A percentile compares a stretch with the other conserved stretches of the same genome.
Evolutionary conservation across 2,797 vertebrate species (phyloP).

Genomic region (Pipistrellus pipistrellus): DNA sequence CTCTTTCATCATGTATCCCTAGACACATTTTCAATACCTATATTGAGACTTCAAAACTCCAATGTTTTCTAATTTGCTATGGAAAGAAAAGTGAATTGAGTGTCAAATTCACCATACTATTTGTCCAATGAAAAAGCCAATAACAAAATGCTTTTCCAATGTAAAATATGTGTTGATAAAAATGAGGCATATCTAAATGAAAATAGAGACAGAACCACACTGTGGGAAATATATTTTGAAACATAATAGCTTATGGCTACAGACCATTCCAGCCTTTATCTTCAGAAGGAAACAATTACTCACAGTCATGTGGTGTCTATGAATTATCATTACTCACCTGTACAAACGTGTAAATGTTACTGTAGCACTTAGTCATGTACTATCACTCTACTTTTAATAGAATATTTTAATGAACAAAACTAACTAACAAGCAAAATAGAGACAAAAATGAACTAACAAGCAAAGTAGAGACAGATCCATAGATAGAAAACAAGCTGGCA

Average conservation of each 20-base stretch:
- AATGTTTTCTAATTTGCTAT: constrained; percentile 55
- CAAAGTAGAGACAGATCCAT: background rate
- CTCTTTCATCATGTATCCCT: background rate
- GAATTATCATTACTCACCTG: constrained; percentile 75
- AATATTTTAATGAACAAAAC: constrained; percentile 5
- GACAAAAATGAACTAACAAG: background rate
- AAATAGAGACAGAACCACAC: constrained; percentile 50
- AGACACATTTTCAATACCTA: constrained; percentile 41
- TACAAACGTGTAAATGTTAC: constrained; percentile 79
- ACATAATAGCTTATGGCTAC: constrained; percentile 75
- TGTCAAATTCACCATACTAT: constrained; percentile 58
- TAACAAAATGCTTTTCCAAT: constrained; percentile 65
- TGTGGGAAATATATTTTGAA: constrained; percentile 61
- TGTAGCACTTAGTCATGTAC: constrained; percentile 1
- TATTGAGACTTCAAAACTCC: background rate
- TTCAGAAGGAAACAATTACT: constrained; percentile 81
- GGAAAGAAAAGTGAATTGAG: constrained; percentile 48
- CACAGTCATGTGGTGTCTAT: constrained; percentile 46
- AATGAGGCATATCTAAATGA: constrained; percentile 66
- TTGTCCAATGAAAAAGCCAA: constrained; percentile 69
- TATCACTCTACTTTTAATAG: constrained; percentile 67
- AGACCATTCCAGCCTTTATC: constrained; percentile 83
- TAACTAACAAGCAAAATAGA: background rate
- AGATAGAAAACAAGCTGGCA: background rate
- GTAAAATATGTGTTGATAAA: constrained; percentile 54